phyloP scores from a whole-genome alignment of 2,888 invertebrate genomes.

The Tenthredo amoena region DNA sequence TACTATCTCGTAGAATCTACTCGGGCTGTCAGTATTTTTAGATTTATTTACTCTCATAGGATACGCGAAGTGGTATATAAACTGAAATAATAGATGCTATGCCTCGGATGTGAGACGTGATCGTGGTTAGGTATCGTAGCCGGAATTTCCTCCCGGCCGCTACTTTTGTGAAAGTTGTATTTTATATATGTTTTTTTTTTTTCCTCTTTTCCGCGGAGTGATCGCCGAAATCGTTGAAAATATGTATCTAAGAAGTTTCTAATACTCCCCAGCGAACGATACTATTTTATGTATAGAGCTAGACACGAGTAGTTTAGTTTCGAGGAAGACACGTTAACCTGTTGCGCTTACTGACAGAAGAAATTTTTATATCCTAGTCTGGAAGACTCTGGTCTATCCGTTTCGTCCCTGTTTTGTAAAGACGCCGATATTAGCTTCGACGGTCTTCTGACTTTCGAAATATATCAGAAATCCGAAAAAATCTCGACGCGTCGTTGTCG shows the following conservation, averaged over 20 bases:
- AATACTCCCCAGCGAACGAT: not conserved
- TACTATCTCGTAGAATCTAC: not conserved
- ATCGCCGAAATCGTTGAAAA: not conserved
- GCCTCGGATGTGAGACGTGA: not conserved
- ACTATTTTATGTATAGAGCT: not conserved
- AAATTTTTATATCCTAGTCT: not conserved
- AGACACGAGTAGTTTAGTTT: not conserved
- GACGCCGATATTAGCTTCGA: not conserved
- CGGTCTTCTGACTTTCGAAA: not conserved
- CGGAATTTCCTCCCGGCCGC: not conserved
- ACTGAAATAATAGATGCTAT: not conserved
- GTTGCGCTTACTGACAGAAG: slow-evolving; percentile 6
- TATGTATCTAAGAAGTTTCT: not conserved
- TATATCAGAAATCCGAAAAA: not conserved
- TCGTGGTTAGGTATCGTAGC: not conserved
- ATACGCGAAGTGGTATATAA: not conserved
- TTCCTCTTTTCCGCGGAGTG: too few relatives aligned
- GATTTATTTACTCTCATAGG: not conserved
- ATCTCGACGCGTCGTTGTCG: not conserved
- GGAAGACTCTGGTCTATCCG: not conserved
- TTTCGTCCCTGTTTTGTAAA: not conserved
- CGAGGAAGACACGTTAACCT: slow-evolving; percentile 20
- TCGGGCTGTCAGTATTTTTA: not conserved
- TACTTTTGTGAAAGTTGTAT: not conserved
- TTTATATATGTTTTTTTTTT: not conserved